Percentiles rank a stretch among this genome's conserved stretches.
Evolutionary conservation across 1,140 invertebrate species (phyloP).

Genomic region (Drosophila nigrodunni): DNA sequence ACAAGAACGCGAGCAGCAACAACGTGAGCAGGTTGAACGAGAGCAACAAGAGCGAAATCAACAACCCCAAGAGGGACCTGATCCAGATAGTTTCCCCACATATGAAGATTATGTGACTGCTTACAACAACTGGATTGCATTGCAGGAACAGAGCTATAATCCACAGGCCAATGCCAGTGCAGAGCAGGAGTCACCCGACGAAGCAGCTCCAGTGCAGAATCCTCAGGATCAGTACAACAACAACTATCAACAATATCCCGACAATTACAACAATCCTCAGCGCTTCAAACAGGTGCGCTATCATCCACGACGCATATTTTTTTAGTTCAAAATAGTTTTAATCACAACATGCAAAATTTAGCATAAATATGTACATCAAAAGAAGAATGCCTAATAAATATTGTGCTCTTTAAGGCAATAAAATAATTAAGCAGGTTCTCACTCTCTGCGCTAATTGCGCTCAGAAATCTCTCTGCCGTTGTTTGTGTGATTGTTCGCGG

Average conservation of each 20-base stretch:
- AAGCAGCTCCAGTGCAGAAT: background rate
- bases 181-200: constrained; percentile 3
- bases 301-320: too few relatives aligned
- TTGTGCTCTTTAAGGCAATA: background rate
- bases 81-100: background rate
- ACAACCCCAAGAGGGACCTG: background rate
- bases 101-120: constrained; percentile 43
- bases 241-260: background rate
- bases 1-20: constrained; percentile 19
- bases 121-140: constrained; percentile 2
- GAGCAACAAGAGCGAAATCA: constrained; percentile 5
- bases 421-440: background rate
- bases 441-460: too few relatives aligned
- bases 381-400: background rate
- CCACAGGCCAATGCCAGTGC: constrained; percentile 13
- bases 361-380: too few relatives aligned
- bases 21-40: background rate
- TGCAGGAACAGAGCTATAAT: constrained; percentile 9
- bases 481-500: too few relatives aligned
- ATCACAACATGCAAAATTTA: too few relatives aligned
- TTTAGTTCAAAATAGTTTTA: too few relatives aligned
- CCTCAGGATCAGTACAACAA: background rate
- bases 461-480: too few relatives aligned
- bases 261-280: background rate
- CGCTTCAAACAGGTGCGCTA: background rate